Evolutionary conservation across 2,797 vertebrate species (phyloP).

Genomic region (Numenius phaeopus): DNA sequence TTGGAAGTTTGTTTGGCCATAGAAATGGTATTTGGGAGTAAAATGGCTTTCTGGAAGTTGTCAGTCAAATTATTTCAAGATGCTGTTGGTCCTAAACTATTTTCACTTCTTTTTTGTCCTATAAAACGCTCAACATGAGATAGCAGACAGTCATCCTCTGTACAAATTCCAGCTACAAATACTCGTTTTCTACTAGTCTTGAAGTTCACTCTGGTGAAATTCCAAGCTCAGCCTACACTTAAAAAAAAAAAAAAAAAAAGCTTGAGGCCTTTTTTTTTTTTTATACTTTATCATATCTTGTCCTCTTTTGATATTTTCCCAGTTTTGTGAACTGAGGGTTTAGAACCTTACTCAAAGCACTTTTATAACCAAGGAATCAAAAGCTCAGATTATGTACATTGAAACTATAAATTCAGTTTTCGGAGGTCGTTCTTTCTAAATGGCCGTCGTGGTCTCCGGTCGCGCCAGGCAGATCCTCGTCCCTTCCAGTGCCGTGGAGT

Average conservation of each 20-base stretch:
- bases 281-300: background rate
- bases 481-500: conserved; percentile 13
- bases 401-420: background rate
- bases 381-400: background rate
- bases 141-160: background rate
- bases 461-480: background rate
- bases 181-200: conserved; percentile 42
- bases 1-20: conserved; percentile 5
- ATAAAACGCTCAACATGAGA: background rate
- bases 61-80: conserved; percentile 52
- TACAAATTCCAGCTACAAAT: background rate
- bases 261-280: conserved; percentile 17
- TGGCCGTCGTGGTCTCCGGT: background rate
- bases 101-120: conserved; percentile 45
- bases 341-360: conserved; percentile 57
- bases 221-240: conserved; percentile 10
- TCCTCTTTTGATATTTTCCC: conserved; percentile 30
- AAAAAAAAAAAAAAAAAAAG: background rate
- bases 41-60: conserved; percentile 59
- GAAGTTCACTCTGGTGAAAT: background rate
- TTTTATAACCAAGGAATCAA: conserved; percentile 44
- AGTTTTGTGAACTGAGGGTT: background rate
- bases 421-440: background rate
- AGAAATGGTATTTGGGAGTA: conserved; percentile 33
- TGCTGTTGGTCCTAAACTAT: conserved; percentile 20